phyloP scores from a whole-genome alignment of 1,140 invertebrate species.

The Idris sp. region DNA sequence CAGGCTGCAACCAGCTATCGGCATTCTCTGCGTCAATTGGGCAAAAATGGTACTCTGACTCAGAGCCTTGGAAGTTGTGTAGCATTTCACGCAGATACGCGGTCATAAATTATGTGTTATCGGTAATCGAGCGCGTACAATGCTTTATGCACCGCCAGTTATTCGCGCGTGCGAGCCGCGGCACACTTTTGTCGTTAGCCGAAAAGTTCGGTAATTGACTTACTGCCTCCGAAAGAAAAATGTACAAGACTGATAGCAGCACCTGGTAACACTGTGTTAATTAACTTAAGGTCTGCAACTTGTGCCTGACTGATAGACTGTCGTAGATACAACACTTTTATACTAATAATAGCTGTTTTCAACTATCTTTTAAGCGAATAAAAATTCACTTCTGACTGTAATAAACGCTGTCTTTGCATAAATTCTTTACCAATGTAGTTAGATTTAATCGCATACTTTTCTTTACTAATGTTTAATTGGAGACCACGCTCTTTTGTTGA shows the following conservation, averaged over 20 bases:
- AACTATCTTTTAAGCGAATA: no score
- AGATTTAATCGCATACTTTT: no score
- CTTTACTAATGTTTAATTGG: no score
- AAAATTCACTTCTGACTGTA: no score
- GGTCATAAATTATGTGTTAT: conserved; percentile 77
- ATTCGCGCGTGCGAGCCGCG: conserved; percentile 33
- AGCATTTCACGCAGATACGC: conserved; percentile 72
- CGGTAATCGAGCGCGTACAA: conserved; percentile 71
- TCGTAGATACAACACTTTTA: conserved; percentile 21
- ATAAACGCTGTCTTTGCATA: no score
- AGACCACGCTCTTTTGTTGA: no score
- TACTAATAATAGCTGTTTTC: conserved; percentile 24
- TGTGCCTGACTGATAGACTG: conserved; percentile 14
- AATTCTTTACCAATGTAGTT: no score
- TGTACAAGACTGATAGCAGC: conserved; percentile 19
- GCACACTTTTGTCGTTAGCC: conserved; percentile 57
- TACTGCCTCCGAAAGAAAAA: conserved; percentile 19
- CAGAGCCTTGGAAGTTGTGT: conserved; percentile 62
- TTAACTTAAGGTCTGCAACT: conserved; percentile 30
- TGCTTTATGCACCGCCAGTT: conserved; percentile 47
- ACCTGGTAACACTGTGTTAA: conserved; percentile 18
- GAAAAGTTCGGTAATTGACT: conserved; percentile 57
- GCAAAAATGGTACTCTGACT: conserved; percentile 72
- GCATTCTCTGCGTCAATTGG: conserved; percentile 71
- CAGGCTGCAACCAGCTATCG: conserved; percentile 59